Evolutionary conservation across 92 coral and sea anemone genomes (phyloP).

Genomic region (Epizoanthus rinbou): DNA sequence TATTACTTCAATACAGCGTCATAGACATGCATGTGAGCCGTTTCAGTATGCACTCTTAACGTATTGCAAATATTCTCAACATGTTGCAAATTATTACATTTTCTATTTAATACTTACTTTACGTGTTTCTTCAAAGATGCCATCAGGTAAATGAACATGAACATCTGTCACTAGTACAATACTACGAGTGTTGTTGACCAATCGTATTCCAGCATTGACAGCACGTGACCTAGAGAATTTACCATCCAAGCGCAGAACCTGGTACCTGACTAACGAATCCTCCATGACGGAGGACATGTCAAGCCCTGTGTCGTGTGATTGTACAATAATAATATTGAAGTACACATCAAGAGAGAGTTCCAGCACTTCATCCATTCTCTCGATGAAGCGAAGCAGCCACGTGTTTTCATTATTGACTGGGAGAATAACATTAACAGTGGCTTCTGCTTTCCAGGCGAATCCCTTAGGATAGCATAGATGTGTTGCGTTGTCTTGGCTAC

Average conservation of each 20-base stretch:
- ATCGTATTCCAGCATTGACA: conserved; percentile 64
- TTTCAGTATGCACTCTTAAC: too few species aligned
- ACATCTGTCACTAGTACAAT: conserved; percentile 68
- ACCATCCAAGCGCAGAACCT: conserved; percentile 49
- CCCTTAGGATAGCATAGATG: conserved; percentile 63
- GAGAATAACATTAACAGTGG: conserved; percentile 51
- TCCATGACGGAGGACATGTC: conserved; percentile 38
- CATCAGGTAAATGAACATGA: conserved; percentile 67
- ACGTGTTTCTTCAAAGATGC: conserved; percentile 73
- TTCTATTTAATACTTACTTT: conserved; percentile 54
- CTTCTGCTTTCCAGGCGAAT: conserved; percentile 62
- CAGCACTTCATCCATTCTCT: conserved; percentile 56
- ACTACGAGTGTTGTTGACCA: conserved; percentile 49
- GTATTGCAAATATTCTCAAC: too few species aligned
- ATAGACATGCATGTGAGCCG: too few species aligned
- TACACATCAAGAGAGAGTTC: conserved; percentile 69
- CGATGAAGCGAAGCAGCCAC: conserved; percentile 62
- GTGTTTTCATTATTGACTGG: conserved; percentile 61
- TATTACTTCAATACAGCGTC: too few species aligned
- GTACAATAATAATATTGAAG: conserved; percentile 63
- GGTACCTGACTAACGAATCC: conserved; percentile 41
- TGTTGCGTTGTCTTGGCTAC: conserved; percentile 28
- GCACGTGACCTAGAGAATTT: conserved; percentile 72
- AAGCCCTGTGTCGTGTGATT: conserved; percentile 39
- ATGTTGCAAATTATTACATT: too few species aligned